Evolutionary conservation across 2,113 vertebrate genomes (phyloP), one percentile per base, ranked within the genome.

Genomic region (Tilapia sparmanii): DNA sequence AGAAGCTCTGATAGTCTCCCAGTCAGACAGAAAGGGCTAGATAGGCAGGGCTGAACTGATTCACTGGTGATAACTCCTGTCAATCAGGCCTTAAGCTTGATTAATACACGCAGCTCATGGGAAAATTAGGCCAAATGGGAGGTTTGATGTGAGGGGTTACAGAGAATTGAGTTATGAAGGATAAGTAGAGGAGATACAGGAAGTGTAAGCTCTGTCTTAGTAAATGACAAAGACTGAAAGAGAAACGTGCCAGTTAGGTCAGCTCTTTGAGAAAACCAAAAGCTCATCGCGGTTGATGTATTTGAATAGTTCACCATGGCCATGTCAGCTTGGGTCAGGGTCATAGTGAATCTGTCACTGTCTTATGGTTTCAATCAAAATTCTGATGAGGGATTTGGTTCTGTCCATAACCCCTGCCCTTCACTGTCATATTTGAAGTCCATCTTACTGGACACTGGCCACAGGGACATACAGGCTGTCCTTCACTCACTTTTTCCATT

Each of bases 11-110:
- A 92, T 93, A 92, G 92, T 91, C 94, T 92, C 59, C 83, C 22
- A 91, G 95, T 93, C 89, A 93, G 85, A 93, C 86, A 24, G 88
- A 89, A 82, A 94, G 89, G 83, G 90, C 54, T 85, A 92, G 94
- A 94, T 91, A 94, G 90, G 84, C 86, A 91, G 91, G 15, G 63
- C 88, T 76, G 80, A 93, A 86, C 89, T 92, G 95, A 96, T 96
- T 86, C 57, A 86, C 82, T 45, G 86, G 90, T 88, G 95, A 95
- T 92, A 93, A 85, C 87, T 86, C 71, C 95, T 94, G 96, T 95
- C 96, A 97, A 92, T 96, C 96, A 95, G 83, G 92, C 82, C 93
- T 80, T 80, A 59, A 86, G 83, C 87, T 88, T 94, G 93, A 96
- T 95, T 94, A 96, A 93, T 93, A 94, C 87, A 89, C 80, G 89